Conservation (phyloP, 2,113 vertebrate species). For the Boulengeromyrus knoepffleri region DNA sequence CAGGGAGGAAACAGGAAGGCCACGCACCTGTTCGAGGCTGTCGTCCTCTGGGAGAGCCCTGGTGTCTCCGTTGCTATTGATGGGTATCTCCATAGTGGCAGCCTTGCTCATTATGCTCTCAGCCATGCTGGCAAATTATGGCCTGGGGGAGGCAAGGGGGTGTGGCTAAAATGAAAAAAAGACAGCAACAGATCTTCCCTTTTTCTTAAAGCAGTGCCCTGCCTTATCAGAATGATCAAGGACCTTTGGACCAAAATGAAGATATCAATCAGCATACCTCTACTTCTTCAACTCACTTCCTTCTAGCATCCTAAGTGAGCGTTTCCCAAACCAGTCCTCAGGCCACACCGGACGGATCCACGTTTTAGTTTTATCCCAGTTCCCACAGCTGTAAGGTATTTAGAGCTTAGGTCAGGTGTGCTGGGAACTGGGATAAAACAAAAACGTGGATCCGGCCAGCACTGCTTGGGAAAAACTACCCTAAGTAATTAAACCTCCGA, state of each 20-base stretch:
- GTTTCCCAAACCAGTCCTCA: neutral
- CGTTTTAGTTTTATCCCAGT: neutral
- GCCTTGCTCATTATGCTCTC: conserved; percentile 91
- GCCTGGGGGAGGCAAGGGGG: neutral
- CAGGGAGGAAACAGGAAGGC: too few species aligned
- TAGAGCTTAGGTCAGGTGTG: neutral
- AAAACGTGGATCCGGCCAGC: neutral
- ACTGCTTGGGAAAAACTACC: neutral
- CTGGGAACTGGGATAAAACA: neutral
- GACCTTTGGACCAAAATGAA: neutral
- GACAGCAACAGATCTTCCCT: too few species aligned
- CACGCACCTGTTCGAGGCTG: conserved; percentile 82
- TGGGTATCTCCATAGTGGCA: conserved; percentile 96
- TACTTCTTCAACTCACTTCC: neutral
- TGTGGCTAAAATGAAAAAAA: neutral
- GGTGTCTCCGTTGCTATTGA: conserved; percentile 86
- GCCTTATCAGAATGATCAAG: neutral
- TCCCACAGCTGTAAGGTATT: neutral
- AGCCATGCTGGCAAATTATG: conserved; percentile 67
- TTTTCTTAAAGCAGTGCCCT: neutral
- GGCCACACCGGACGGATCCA: neutral
- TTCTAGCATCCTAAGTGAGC: neutral
- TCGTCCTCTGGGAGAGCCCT: conserved; percentile 81
- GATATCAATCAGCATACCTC: neutral
- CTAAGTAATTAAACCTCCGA: neutral